Evolutionary conservation across 2,888 invertebrate species (phyloP).

Genomic region (Philhelius pedissequus): DNA sequence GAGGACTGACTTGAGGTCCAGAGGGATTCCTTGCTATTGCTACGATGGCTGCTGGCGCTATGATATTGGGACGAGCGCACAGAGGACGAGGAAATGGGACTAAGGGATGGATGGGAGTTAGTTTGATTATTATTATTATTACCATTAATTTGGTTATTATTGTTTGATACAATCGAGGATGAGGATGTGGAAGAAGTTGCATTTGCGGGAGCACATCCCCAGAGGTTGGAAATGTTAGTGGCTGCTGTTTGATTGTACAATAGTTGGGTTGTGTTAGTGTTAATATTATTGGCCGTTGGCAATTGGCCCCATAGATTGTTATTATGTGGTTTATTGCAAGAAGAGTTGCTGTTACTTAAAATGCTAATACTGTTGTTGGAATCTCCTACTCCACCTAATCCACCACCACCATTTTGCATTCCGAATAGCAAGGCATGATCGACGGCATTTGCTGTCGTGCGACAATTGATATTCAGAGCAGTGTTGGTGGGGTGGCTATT

Average conservation of each 20-base stretch:
- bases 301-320: conserved; percentile 66
- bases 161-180: conserved; percentile 47
- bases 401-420: conserved; percentile 22
- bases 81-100: conserved; percentile 74
- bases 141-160: conserved; percentile 46
- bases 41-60: conserved; percentile 72
- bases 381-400: conserved; percentile 70
- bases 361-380: conserved; percentile 71
- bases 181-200: conserved; percentile 54
- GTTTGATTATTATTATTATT: conserved; percentile 43
- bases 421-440: conserved; percentile 66
- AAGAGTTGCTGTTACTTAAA: conserved; percentile 57
- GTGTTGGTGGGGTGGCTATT: conserved; percentile 40
- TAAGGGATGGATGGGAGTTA: conserved; percentile 75
- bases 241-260: conserved; percentile 64
- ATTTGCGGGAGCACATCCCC: conserved; percentile 72
- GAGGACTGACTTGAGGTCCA: conserved; percentile 77
- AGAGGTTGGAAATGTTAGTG: conserved; percentile 74
- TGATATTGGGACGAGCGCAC: conserved; percentile 70
- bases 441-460: conserved; percentile 71
- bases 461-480: conserved; percentile 71
- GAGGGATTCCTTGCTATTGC: conserved; percentile 78
- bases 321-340: conserved; percentile 64
- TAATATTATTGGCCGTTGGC: conserved; percentile 57
- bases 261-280: conserved; percentile 51